Base-by-base conservation (phyloP, 92 coral and sea anemone genomes). In the Porites cylindrica region DNA sequence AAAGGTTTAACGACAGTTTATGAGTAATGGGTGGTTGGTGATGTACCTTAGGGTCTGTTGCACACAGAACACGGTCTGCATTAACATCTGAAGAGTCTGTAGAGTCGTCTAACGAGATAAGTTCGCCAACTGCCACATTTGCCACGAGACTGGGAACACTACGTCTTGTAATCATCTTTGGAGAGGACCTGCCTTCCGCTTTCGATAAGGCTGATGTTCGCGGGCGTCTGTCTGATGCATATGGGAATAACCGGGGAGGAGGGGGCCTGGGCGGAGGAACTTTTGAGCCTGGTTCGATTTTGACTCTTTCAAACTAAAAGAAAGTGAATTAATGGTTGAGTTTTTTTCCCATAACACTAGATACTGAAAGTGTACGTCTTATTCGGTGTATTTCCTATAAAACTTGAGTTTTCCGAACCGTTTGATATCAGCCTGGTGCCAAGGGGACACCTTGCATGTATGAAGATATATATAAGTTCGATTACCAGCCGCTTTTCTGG, bases 241-340 rank as follows among this genome's bases (percentile, higher is more conserved):
- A 89, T 50, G 93, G 91, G 29, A 75, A 81, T 14, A 95, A 95
- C 58, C 95, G 95, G 19, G 93, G 94, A 1, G 98, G 97, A 53
- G 96, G 95, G 8, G 98, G 98, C 23, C 90, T 89, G 4, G 94
- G 95, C 18, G 92, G 85, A 6, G 93, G 92, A 38, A 60, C 86
- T 19, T 80, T 84, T 14, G 83, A 51, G 13, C 81, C 51, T 52
- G 59, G 19, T 66, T 92, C 91, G 11, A 85, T 54, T 54, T 90
- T 90, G 17, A 90, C 77, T 61, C 76, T 83, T 21, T 51, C 87
- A 29, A 83, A 83, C 87, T 83, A 50, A 20, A 74, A 62, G 4
- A 13, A 17, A 79, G 29, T 2, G 58, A 76, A 29, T 2, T 29
- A 29, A 7, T 18, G 38, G 20, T 16, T 50, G 21, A 26, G 9